These are phyloP conservation scores for Poecilus cupreus DNA, from an alignment of 2,888 invertebrate species.

Conservation along the genomic window DNA sequence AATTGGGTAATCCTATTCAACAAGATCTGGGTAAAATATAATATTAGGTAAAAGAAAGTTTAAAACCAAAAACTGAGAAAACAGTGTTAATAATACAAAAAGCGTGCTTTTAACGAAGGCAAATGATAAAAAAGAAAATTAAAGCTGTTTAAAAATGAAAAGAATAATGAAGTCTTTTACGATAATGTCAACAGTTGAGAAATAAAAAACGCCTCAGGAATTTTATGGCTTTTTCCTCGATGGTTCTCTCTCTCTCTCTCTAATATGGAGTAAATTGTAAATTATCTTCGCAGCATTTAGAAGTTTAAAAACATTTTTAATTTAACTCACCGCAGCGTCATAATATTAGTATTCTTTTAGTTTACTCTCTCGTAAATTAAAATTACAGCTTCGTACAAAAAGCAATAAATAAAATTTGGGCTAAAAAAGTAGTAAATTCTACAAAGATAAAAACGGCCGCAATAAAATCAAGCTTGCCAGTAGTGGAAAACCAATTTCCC, in stretches of 20 bases:
- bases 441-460: not conserved
- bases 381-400: no score
- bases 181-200: slow-evolving; percentile 36
- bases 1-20: no score
- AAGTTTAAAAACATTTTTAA: slow-evolving; percentile 25
- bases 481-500: slow-evolving; percentile 1
- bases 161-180: slow-evolving; percentile 37
- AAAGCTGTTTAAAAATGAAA: slow-evolving; percentile 30
- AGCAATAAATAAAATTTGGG: no score
- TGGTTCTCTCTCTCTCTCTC: slow-evolving; percentile 11
- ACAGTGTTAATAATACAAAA: not conserved
- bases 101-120: not conserved
- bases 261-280: slow-evolving; percentile 23
- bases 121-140: slow-evolving; percentile 29
- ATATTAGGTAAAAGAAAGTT: no score
- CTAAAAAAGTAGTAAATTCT: not conserved
- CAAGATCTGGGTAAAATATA: no score
- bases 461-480: not conserved
- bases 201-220: slow-evolving; percentile 18
- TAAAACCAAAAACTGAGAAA: not conserved
- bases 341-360: not conserved
- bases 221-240: slow-evolving; percentile 14
- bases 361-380: no score
- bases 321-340: not conserved
- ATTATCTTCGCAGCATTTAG: slow-evolving; percentile 13